Conservation (phyloP, 30 jellyfish, hydroid and myxozoan species). For the Rhopilema esculentum region DNA sequence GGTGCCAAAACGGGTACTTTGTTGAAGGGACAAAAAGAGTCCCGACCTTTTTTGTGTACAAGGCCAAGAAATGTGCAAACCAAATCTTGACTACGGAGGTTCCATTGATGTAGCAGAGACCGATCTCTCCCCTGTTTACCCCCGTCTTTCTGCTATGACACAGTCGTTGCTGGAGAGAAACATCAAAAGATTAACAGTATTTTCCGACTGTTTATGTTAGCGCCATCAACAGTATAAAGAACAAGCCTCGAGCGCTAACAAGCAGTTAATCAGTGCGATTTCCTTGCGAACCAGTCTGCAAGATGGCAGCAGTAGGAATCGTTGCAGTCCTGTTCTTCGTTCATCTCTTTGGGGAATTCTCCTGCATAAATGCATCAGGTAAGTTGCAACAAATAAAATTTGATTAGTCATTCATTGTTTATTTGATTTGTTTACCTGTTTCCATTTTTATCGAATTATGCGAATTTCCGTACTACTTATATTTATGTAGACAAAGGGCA, state of each 20-base stretch:
- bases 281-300: neutral
- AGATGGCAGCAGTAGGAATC: neutral
- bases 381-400: neutral
- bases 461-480: neutral
- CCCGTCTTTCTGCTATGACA: conserved; percentile 23
- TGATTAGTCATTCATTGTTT: neutral
- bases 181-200: neutral
- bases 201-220: conserved; percentile 8
- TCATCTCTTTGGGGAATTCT: neutral
- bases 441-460: neutral
- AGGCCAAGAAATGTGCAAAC: neutral
- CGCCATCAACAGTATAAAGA: conserved; percentile 13
- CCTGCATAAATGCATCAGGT: neutral
- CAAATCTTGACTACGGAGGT: no score
- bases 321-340: neutral
- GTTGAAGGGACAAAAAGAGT: no score
- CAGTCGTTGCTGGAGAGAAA: conserved; percentile 6
- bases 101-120: no score
- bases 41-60: no score
- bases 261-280: conserved; percentile 8
- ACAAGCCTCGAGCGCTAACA: neutral
- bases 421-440: neutral
- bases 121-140: neutral
- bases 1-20: no score
- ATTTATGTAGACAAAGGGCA: neutral